Percentiles rank a stretch among this genome's conserved stretches.
Conservation (phyloP, 2,113 vertebrate genomes). For the Phrynocephalus versicolor region DNA sequence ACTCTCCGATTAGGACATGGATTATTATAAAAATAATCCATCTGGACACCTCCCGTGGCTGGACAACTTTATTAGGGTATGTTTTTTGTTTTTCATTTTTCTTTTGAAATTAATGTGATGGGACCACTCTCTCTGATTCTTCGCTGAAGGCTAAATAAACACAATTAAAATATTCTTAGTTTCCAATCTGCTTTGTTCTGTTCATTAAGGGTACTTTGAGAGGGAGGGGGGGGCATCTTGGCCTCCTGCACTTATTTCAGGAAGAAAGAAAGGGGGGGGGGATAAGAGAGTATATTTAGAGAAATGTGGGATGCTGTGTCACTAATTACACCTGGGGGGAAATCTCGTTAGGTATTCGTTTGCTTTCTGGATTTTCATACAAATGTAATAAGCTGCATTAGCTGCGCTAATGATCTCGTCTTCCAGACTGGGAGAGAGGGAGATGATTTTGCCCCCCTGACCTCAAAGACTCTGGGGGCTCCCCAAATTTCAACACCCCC, state of each 20-base stretch:
- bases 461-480: no score
- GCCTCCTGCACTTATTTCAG: conserved; percentile 61
- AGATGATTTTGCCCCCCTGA: no score
- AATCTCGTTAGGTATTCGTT: conserved; percentile 74
- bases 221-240: conserved; percentile 69
- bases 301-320: conserved; percentile 68
- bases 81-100: neutral
- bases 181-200: conserved; percentile 70
- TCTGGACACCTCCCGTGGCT: conserved; percentile 40
- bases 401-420: conserved; percentile 63
- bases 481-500: no score
- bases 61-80: conserved; percentile 56
- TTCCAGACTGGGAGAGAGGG: neutral
- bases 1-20: conserved; percentile 36
- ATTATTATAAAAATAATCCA: conserved; percentile 28
- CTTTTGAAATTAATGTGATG: conserved; percentile 67
- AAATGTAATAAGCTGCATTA: conserved; percentile 73
- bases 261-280: neutral
- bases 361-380: conserved; percentile 72
- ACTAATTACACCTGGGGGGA: conserved; percentile 76
- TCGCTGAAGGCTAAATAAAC: conserved; percentile 75
- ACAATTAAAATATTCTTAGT: conserved; percentile 74
- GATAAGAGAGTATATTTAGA: conserved; percentile 66
- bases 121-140: conserved; percentile 66
- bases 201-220: conserved; percentile 73